Base-by-base conservation (phyloP, 2,888 invertebrate species). In the Gnatocerus cornutus region DNA sequence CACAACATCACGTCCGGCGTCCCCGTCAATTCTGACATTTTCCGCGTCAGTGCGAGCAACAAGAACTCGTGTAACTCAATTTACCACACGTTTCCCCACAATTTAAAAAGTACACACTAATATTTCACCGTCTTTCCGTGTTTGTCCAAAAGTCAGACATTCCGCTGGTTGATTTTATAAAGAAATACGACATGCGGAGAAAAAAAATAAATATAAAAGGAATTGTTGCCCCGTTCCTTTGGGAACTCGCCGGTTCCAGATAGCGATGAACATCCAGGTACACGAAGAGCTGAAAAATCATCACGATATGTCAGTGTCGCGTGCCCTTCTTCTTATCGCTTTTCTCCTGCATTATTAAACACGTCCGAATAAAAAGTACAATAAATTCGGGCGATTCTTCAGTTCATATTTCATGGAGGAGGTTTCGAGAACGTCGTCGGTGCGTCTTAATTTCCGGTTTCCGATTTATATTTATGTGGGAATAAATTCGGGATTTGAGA, bases 281-380 rank as follows among this genome's bases (percentile, higher is more conserved):
- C 33, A 14, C 13, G 10, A 30, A 16, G 16, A 43, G 14, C 46
- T n/a, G 59, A 69, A 71, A 71, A 71, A 71, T 71, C 61, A 66
- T 65, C 53, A 46, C 53, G 56, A 71, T 69, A 50, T 62, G 61
- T 71, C 71, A 71, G 43, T 55, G 68, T 65, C 68, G 37, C 56
- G 45, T n/a, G 50, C 39, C 33, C 55, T 56, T 66, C 41, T 27
- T 66, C 27, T 61, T 41, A 41, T 59, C 58, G 29, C 30, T 45
- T 27, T 30, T 12, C 39, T 37, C 50, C 12, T 63, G 52, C 39
- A 52, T 63, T 63, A 63, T 63, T 63, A 41, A 63, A 43, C 12
- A 63, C 62, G 62, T 50, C 62, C 48, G 48, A 62, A 50, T 21
- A 39, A 48, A 39, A 52, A 63, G 21, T 37, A 41, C 39, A 43